Percentiles rank a stretch among this genome's conserved stretches.
Conservation (phyloP, 1,140 invertebrate genomes). For the Aphelenchoides besseyi region DNA sequence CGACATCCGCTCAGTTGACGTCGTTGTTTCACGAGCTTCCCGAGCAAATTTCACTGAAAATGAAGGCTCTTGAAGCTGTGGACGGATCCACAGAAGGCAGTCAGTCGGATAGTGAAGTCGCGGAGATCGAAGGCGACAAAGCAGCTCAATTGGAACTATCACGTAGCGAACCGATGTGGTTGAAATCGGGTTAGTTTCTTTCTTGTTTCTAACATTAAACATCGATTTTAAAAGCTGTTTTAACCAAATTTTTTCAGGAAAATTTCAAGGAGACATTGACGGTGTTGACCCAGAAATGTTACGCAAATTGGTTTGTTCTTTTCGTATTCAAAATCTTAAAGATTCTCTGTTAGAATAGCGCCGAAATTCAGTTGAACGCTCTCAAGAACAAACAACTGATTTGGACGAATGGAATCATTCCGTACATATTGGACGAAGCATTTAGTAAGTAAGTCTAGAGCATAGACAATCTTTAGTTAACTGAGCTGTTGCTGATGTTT, state of each 20-base stretch:
- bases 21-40: slow-evolving; percentile 13
- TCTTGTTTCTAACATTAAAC: neutral
- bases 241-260: slow-evolving; percentile 48
- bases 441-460: slow-evolving; percentile 57
- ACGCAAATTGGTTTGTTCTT: slow-evolving; percentile 42
- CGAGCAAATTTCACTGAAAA: neutral
- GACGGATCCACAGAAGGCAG: neutral
- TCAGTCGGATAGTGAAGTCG: neutral
- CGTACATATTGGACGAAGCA: slow-evolving; percentile 56
- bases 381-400: slow-evolving; percentile 51
- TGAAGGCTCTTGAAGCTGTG: neutral
- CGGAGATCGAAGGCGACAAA: neutral
- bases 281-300: slow-evolving; percentile 52
- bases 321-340: slow-evolving; percentile 21
- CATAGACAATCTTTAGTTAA: slow-evolving; percentile 7
- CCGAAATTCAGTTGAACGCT: slow-evolving; percentile 40
- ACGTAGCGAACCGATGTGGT: slow-evolving; percentile 27
- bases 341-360: slow-evolving; percentile 20
- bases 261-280: slow-evolving; percentile 63
- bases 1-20: slow-evolving; percentile 7
- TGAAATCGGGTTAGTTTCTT: slow-evolving; percentile 22
- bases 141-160: neutral
- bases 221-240: no score
- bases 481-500: neutral
- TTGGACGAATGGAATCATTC: slow-evolving; percentile 54